These are phyloP conservation scores for Athalia circularis DNA, from an alignment of 2,888 invertebrate genomes.

Conservation along the genomic window DNA sequence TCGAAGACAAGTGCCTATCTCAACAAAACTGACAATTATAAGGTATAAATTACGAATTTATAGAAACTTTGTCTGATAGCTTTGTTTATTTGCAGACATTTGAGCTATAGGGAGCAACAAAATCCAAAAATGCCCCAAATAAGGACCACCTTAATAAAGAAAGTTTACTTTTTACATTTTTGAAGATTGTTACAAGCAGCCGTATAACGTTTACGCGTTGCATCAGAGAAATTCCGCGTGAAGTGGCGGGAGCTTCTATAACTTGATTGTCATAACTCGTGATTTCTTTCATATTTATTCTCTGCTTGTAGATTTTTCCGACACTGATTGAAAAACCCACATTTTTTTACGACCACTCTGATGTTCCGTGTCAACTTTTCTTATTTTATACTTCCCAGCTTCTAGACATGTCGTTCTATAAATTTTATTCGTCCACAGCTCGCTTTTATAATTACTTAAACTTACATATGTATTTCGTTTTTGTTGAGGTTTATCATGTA, in stretches of 20 bases:
- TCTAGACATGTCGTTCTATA: slow-evolving; percentile 12
- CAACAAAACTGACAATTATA: too few species aligned
- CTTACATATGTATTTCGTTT: slow-evolving; percentile 3
- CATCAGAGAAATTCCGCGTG: too few species aligned
- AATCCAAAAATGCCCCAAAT: background rate
- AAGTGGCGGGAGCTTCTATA: too few species aligned
- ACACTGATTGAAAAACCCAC: too few species aligned
- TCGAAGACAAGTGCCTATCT: too few species aligned
- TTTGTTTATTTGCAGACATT: background rate
- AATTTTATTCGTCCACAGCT: background rate
- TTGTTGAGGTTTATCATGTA: slow-evolving; percentile 14
- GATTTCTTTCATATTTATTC: background rate
- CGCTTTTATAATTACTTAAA: slow-evolving; percentile 22
- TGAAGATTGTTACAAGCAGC: too few species aligned
- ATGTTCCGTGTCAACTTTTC: slow-evolving; percentile 20
- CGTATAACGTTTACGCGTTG: too few species aligned
- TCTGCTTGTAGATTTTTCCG: background rate
- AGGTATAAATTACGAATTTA: too few species aligned
- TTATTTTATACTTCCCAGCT: slow-evolving; percentile 14
- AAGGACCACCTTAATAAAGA: too few species aligned
- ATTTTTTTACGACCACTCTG: background rate
- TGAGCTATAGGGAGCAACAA: background rate
- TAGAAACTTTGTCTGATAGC: too few species aligned
- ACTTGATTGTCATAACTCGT: too few species aligned
- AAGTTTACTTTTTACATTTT: too few species aligned